Percentiles rank a stretch among this genome's conserved stretches.
Evolutionary conservation across 1,140 invertebrate genomes (phyloP).

Genomic region (Papilio aristodemus): DNA sequence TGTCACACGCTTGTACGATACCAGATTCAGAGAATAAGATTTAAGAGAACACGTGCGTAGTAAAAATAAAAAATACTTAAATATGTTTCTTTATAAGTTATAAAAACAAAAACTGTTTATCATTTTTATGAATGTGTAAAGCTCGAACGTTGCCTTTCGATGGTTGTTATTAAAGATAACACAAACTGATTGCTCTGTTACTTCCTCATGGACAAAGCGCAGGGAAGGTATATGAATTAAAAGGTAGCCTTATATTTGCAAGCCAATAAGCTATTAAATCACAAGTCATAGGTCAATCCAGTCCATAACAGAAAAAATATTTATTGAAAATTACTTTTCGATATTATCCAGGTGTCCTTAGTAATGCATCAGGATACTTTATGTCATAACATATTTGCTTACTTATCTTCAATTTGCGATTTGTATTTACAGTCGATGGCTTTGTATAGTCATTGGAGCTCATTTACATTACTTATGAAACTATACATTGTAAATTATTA

Average conservation of each 20-base stretch:
- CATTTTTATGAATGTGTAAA: conserved; percentile 10
- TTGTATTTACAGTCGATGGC: no score
- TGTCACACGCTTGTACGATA: neutral
- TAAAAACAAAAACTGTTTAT: conserved; percentile 8
- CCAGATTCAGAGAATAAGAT: neutral
- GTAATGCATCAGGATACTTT: no score
- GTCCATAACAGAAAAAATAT: neutral
- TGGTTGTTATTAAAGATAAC: conserved; percentile 9
- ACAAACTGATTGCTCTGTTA: conserved; percentile 11
- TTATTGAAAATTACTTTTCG: conserved; percentile 2
- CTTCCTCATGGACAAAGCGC: neutral
- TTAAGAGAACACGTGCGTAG: neutral
- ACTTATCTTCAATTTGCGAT: no score
- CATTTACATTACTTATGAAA: no score
- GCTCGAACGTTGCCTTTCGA: neutral
- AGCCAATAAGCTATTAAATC: neutral
- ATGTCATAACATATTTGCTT: no score
- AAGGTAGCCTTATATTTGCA: neutral
- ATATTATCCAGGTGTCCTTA: neutral
- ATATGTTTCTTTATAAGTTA: conserved; percentile 19
- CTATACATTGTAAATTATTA: no score
- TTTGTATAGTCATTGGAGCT: no score
- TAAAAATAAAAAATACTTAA: conserved; percentile 21
- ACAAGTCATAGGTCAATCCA: neutral
- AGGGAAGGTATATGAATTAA: neutral